phyloP scores from a whole-genome alignment of 2,113 vertebrate species.

The Myanophis thanlyinensis region DNA sequence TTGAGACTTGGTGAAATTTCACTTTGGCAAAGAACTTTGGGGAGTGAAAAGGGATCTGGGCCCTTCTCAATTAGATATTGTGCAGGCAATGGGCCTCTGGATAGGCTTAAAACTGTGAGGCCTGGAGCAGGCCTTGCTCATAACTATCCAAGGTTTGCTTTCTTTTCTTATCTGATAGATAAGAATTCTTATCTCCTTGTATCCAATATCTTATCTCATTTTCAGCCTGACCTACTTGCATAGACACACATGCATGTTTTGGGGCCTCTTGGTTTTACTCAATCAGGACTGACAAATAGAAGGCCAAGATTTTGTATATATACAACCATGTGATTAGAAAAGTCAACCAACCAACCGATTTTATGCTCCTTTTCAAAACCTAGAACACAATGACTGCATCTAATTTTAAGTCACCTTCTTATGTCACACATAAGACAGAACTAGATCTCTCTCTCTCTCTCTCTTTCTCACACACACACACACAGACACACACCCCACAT shows the following conservation, averaged over 20 bases:
- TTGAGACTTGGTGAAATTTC: slow-evolving; percentile 10
- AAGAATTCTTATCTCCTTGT: not conserved
- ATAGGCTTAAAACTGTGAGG: not conserved
- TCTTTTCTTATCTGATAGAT: not conserved
- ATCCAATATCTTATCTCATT: not conserved
- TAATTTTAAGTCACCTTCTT: not conserved
- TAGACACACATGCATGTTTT: not conserved
- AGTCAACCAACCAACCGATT: not conserved
- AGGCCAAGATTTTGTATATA: not conserved
- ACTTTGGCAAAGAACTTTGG: slow-evolving; percentile 8
- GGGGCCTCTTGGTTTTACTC: not conserved
- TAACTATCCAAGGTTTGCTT: not conserved
- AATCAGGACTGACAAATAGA: not conserved
- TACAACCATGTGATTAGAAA: not conserved
- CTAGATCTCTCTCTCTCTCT: too few relatives aligned
- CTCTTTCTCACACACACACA: too few relatives aligned
- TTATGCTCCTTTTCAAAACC: not conserved
- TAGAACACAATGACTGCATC: not conserved
- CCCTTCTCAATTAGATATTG: not conserved
- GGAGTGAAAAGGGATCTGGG: not conserved
- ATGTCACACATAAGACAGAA: not conserved
- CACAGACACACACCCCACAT: too few relatives aligned
- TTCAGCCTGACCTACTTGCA: not conserved
- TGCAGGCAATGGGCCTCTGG: not conserved
- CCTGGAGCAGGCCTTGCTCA: not conserved